These are phyloP conservation scores for Cataglyphis rosenhaueri DNA, from an alignment of 2,888 invertebrate species.

Conservation along the genomic window DNA sequence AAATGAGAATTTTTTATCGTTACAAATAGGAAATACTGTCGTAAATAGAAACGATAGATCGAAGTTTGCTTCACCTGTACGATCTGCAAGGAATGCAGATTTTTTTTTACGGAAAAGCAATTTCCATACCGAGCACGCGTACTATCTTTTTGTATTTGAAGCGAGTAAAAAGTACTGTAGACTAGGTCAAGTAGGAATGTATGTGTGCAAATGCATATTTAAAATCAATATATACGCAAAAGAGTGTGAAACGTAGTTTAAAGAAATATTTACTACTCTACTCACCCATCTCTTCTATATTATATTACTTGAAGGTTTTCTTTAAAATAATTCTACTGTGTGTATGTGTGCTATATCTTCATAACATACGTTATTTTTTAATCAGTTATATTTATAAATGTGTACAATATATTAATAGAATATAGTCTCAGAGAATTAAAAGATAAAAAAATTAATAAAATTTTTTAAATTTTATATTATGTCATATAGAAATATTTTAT, in stretches of 20 bases:
- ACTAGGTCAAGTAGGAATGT: slow-evolving; percentile 35
- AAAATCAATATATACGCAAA: slow-evolving; percentile 22
- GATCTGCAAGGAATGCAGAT: neutral
- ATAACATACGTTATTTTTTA: neutral
- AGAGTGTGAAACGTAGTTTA: slow-evolving; percentile 23
- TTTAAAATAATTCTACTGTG: neutral
- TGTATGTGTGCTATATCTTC: neutral
- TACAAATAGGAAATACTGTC: neutral
- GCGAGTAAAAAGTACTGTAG: slow-evolving; percentile 18
- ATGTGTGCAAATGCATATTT: slow-evolving; percentile 37
- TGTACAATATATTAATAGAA: neutral
- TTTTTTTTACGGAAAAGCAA: slow-evolving; percentile 35
- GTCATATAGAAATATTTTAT: neutral
- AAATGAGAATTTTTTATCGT: neutral
- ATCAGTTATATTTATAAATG: neutral
- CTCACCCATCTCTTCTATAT: neutral
- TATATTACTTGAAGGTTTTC: neutral
- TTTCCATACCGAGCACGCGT: slow-evolving; percentile 33
- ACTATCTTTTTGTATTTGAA: slow-evolving; percentile 36
- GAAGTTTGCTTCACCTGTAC: slow-evolving; percentile 32
- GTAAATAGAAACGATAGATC: slow-evolving; percentile 44
- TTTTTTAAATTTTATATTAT: neutral
- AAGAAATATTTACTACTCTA: slow-evolving; percentile 26
- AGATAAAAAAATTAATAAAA: neutral
- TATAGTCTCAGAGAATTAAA: neutral